Conservation (phyloP, 1,140 invertebrate species). For the Panulirus ornatus region DNA sequence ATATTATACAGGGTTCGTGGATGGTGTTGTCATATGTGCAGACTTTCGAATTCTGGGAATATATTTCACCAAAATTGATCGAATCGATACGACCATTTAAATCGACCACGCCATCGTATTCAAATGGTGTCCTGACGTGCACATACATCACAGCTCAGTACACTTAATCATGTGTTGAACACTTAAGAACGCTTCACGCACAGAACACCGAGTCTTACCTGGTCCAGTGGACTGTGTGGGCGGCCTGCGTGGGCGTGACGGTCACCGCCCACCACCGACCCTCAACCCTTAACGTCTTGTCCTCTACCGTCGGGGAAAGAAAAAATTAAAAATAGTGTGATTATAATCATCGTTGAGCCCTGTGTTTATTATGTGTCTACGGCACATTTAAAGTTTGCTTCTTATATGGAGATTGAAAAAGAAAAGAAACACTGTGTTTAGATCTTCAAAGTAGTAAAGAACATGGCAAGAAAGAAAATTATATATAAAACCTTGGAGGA, state of each 20-base stretch:
- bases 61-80: not conserved
- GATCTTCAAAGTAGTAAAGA: no score
- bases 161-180: not conserved
- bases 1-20: not conserved
- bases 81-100: not conserved
- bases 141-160: not conserved
- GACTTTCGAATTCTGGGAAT: no score
- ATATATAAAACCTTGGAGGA: no score
- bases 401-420: not conserved
- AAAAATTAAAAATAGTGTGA: not conserved
- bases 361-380: not conserved
- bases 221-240: slow-evolving; percentile 3
- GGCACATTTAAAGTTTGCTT: not conserved
- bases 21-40: no score
- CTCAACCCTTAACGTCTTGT: not conserved
- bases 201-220: not conserved
- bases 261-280: slow-evolving; percentile 43
- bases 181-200: not conserved
- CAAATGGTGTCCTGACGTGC: not conserved
- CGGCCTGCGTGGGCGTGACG: not conserved
- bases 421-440: not conserved
- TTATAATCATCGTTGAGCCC: not conserved
- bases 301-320: not conserved
- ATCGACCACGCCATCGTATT: not conserved
- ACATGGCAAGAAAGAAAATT: no score